Percentiles rank a stretch among this genome's conserved stretches.
Conservation (phyloP, 2,113 vertebrate genomes). For the Campylomormyrus tamandua region DNA sequence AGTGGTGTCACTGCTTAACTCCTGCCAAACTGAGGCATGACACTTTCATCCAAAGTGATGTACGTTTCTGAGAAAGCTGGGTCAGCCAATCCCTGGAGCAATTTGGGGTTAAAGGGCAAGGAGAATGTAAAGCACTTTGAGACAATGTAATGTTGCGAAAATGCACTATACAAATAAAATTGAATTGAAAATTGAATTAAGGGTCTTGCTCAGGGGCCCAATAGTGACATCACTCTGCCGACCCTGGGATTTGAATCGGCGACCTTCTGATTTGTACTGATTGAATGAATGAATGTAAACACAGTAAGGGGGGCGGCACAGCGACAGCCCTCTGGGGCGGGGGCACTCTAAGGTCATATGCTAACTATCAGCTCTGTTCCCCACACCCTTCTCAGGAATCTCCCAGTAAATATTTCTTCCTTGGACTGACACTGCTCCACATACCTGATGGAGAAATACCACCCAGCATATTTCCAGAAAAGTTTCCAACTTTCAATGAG, state of each 20-base stretch:
- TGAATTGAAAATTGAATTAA: too few relatives aligned
- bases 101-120: neutral
- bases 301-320: neutral
- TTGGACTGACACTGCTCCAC: neutral
- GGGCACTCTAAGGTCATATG: neutral
- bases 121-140: too few relatives aligned
- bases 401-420: neutral
- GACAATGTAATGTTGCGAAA: neutral
- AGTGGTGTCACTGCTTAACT: neutral
- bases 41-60: neutral
- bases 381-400: neutral
- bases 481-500: neutral
- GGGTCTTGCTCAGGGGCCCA: too few relatives aligned
- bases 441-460: neutral
- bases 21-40: neutral
- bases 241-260: neutral
- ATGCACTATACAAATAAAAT: too few relatives aligned
- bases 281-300: neutral
- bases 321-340: neutral
- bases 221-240: too few relatives aligned
- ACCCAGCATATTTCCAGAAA: neutral
- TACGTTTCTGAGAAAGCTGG: neutral
- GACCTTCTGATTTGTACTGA: neutral
- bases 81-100: neutral
- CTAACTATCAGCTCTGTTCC: neutral